Conservation (phyloP, 1,140 invertebrate species). For the Penaeus japonicus region DNA sequence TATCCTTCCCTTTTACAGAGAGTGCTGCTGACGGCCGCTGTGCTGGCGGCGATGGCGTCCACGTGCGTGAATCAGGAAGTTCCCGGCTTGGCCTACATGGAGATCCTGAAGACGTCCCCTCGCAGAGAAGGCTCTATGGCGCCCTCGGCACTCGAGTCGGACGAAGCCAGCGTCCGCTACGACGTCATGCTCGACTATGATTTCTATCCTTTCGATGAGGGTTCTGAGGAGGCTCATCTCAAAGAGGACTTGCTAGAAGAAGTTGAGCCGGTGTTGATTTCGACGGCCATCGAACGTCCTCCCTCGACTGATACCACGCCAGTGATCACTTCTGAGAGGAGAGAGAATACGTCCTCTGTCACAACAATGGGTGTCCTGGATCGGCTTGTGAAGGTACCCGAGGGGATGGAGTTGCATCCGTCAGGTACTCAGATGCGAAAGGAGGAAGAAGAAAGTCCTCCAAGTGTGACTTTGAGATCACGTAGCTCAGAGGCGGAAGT, state of each 20-base stretch:
- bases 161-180: background rate
- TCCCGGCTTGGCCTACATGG: background rate
- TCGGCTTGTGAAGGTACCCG: too few relatives aligned
- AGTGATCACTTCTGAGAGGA: too few relatives aligned
- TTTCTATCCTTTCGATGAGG: background rate
- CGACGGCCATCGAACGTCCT: background rate
- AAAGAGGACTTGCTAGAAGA: background rate
- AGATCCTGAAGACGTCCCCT: constrained; percentile 21
- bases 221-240: background rate
- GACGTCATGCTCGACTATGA: constrained; percentile 26
- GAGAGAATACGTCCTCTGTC: too few relatives aligned
- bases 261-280: background rate
- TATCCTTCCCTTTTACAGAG: background rate
- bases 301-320: too few relatives aligned
- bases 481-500: too few relatives aligned
- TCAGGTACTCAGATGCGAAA: too few relatives aligned
- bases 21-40: background rate
- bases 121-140: background rate
- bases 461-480: too few relatives aligned
- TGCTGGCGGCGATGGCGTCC: background rate
- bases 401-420: too few relatives aligned
- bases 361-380: too few relatives aligned
- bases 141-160: background rate
- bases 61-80: background rate
- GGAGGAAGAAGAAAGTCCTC: too few relatives aligned